Conservation (phyloP, 2,113 vertebrate genomes). For the Chlorodrepanis virens region DNA sequence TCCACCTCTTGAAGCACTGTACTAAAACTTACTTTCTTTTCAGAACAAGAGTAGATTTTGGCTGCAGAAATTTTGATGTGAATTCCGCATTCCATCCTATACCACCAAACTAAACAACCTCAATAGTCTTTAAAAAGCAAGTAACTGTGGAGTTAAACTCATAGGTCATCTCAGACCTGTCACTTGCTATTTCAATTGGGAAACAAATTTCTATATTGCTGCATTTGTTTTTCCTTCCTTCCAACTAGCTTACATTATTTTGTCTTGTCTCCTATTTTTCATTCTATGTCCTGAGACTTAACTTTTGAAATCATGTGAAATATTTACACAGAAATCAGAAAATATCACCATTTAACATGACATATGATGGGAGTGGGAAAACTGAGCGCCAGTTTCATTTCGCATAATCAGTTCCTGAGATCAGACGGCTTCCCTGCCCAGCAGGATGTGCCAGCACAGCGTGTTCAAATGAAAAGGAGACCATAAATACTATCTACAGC, state of each 20-base stretch:
- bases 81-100: not conserved
- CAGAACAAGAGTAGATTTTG: not conserved
- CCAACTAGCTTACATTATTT: not conserved
- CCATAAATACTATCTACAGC: not conserved
- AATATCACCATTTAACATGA: not conserved
- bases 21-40: not conserved
- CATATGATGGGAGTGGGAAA: not conserved
- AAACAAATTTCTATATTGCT: not conserved
- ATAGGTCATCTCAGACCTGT: not conserved
- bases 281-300: not conserved
- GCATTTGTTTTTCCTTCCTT: not conserved
- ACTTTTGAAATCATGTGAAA: not conserved
- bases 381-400: not conserved
- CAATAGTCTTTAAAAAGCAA: not conserved
- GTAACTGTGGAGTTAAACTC: not conserved
- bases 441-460: not conserved
- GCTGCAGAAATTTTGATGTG: not conserved
- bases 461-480: not conserved
- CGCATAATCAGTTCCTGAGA: not conserved
- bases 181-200: not conserved
- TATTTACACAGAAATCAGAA: not conserved
- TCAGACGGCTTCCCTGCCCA: not conserved
- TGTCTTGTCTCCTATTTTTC: not conserved
- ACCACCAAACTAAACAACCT: not conserved
- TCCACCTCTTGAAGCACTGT: not conserved